phyloP scores from a whole-genome alignment of 1,140 invertebrate genomes.

The Sminthurides bifidus region DNA sequence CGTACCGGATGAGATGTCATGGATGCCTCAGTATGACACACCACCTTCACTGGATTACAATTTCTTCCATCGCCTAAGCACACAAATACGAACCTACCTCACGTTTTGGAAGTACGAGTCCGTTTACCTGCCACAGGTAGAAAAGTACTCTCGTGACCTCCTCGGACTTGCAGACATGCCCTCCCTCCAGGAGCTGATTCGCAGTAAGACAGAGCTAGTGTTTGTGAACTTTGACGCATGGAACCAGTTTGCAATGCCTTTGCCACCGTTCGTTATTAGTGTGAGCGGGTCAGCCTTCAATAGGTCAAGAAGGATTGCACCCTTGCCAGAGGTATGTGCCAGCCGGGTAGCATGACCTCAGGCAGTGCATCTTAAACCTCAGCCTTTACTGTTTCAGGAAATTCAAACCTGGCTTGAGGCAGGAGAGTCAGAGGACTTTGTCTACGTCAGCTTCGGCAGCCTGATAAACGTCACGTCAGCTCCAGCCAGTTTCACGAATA shows the following conservation, averaged over 20 bases:
- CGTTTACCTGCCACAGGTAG: neutral
- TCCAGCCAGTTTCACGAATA: neutral
- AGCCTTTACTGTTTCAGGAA: neutral
- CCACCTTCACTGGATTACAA: neutral
- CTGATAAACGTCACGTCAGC: neutral
- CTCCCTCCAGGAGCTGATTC: too few species aligned
- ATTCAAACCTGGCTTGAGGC: slow-evolving; percentile 10
- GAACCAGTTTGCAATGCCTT: neutral
- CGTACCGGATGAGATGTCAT: neutral
- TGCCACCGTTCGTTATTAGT: neutral
- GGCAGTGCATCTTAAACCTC: neutral
- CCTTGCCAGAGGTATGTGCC: neutral
- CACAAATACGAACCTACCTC: too few species aligned
- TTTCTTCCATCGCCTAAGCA: too few species aligned
- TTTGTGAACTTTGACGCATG: too few species aligned
- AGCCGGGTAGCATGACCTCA: neutral
- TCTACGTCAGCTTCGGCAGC: slow-evolving; percentile 20
- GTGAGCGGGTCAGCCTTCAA: too few species aligned
- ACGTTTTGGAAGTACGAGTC: neutral
- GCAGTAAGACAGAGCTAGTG: too few species aligned
- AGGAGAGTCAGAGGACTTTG: slow-evolving; percentile 14
- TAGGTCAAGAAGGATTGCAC: neutral
- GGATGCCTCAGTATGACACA: too few species aligned
- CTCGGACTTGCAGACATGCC: too few species aligned
- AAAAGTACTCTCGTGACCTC: neutral